Evolutionary conservation across 92 coral and sea anemone genomes (phyloP).

Genomic region (Palythoa heliodiscus): DNA sequence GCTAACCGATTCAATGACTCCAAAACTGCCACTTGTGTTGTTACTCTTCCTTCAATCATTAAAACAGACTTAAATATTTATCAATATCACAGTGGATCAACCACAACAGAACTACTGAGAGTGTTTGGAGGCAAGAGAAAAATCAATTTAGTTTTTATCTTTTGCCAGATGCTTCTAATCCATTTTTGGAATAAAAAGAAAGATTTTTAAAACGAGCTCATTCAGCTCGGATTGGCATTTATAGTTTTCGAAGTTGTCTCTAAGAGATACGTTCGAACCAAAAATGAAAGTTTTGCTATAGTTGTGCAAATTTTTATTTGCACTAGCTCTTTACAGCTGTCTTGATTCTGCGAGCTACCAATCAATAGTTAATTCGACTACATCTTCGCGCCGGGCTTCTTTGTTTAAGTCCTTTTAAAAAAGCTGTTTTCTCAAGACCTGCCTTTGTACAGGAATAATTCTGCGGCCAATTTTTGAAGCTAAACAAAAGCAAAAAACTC

Average conservation of each 20-base stretch:
- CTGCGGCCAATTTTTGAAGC: neutral
- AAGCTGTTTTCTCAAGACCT: neutral
- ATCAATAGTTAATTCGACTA: slow-evolving; percentile 4
- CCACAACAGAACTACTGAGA: slow-evolving; percentile 7
- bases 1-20: neutral
- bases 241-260: neutral
- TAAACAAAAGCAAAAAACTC: neutral
- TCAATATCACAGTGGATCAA: neutral
- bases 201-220: neutral
- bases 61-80: neutral
- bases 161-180: slow-evolving; percentile 22
- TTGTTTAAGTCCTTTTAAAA: neutral
- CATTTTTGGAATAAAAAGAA: neutral
- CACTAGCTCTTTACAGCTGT: neutral
- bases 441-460: neutral
- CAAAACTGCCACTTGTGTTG: neutral
- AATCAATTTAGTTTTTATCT: neutral
- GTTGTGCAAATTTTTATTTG: neutral
- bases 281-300: neutral
- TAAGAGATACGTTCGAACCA: neutral
- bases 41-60: neutral
- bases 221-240: neutral
- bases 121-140: neutral
- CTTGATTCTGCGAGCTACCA: neutral
- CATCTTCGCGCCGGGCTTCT: neutral